Percentiles rank a stretch among this genome's conserved stretches.
phyloP scores from a whole-genome alignment of 2,888 invertebrate species.

The Yponomeuta sedellus region DNA sequence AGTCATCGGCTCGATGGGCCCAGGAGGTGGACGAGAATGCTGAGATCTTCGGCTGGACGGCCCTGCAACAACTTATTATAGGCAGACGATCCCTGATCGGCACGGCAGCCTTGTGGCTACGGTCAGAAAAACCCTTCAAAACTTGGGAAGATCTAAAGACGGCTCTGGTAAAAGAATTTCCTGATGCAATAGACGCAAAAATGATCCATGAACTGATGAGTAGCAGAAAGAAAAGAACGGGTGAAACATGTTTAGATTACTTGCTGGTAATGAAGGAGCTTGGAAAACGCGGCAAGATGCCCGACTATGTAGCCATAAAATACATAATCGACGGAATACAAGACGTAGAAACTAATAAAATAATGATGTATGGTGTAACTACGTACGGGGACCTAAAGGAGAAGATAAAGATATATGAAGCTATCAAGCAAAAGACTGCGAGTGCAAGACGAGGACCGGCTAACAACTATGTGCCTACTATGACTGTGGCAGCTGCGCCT shows the following conservation, averaged over 20 bases:
- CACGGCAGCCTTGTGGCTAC: conserved; percentile 25
- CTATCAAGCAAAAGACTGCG: conserved; percentile 14
- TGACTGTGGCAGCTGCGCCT: conserved; percentile 20
- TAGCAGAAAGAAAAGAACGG: conserved; percentile 21
- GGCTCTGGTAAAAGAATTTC: conserved; percentile 17
- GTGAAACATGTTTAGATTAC: conserved; percentile 18
- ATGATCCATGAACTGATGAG: conserved; percentile 13
- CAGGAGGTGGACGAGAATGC: conserved; percentile 24
- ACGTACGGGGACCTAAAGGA: conserved; percentile 24
- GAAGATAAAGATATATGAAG: conserved; percentile 24
- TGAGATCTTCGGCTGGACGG: conserved; percentile 25
- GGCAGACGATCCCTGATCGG: conserved; percentile 23
- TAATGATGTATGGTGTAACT: conserved; percentile 25
- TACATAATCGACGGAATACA: conserved; percentile 28
- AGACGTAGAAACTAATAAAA: conserved; percentile 25
- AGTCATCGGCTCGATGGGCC: conserved; percentile 13
- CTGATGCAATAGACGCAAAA: too few relatives aligned
- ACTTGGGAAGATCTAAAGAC: conserved; percentile 24
- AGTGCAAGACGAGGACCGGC: not conserved
- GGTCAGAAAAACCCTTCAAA: conserved; percentile 22
- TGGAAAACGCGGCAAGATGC: conserved; percentile 25
- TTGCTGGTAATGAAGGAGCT: conserved; percentile 28
- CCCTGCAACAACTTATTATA: conserved; percentile 24
- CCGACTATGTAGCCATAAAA: conserved; percentile 27
- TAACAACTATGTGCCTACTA: conserved; percentile 17